Base-by-base conservation (phyloP, 1,140 invertebrate species). In the Aphaenogaster rudis region DNA sequence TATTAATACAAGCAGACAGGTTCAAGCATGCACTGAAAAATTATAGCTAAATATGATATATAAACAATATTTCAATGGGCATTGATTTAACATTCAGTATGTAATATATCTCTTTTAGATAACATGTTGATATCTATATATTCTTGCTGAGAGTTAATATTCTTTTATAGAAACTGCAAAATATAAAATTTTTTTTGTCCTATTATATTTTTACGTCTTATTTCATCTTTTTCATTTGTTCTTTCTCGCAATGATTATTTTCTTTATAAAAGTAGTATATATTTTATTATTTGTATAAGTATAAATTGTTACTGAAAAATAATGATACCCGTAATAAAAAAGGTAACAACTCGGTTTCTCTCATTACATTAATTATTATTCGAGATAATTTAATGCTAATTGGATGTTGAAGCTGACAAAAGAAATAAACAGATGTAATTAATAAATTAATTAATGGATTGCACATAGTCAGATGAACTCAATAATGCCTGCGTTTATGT, bases 361-460 rank as follows among this genome's bases (percentile, higher is more conserved):
- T 59, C 4, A 77, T 72, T 72, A 15, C n/a, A n/a, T 33, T 45
- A 57, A 74, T 82, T 72, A 59, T 48, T 59, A 59, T 6, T 28
- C 9, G 11, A 74, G 3, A 48, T 82, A 74, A 21, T 82, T 82
- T 74, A 45, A 82, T 82, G 17, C 21, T 82, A 82, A 82, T 48
- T 82, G 28, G 9, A 74, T 33, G 15, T 57, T 57, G 36, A 81
- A 72, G 3, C 17, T 21, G 11, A 72, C 42, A 82, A 82, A 59
- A 74, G 67, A 82, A 74, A 59, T 45, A 15, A 74, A 36, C 52
- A 21, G 13, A 63, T 74, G 9, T 81, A 82, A 72, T 81, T 81
- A 72, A 15, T 74, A n/a, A 74, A 59, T 82, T 82, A 74, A 82
- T 82, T 72, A 66, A 64, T 36, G 3, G 3, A 81, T 54, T 71